Evolutionary conservation across 2,888 invertebrate genomes (phyloP).

Genomic region (Drosophila austrosaltans): DNA sequence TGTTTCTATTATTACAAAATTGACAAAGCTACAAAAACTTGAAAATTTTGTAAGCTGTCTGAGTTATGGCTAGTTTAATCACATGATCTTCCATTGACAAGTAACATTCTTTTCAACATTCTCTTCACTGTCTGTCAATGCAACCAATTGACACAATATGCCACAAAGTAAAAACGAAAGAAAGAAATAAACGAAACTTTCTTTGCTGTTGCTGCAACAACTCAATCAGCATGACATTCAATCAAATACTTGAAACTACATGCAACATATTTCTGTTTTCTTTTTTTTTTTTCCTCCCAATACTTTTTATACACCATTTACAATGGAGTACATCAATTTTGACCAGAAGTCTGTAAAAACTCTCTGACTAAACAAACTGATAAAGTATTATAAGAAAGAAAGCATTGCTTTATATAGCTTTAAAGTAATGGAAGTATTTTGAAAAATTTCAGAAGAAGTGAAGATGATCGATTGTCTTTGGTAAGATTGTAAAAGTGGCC

Average conservation of each 20-base stretch:
- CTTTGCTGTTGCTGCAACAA: constrained; percentile 17
- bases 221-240: constrained; percentile 70
- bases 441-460: too few relatives aligned
- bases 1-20: too few relatives aligned
- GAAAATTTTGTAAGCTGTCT: not conserved
- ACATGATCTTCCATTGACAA: constrained; percentile 4
- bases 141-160: constrained; percentile 21
- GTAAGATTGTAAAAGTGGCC: too few relatives aligned
- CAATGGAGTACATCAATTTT: not conserved
- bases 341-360: not conserved
- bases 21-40: too few relatives aligned
- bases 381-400: too few relatives aligned
- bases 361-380: too few relatives aligned
- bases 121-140: constrained; percentile 35
- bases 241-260: constrained; percentile 47
- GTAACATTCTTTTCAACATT: constrained; percentile 13
- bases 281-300: not conserved
- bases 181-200: constrained; percentile 11
- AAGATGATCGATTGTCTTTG: too few relatives aligned
- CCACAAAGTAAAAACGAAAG: constrained; percentile 16
- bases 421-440: too few relatives aligned
- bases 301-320: not conserved
- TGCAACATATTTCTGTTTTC: constrained; percentile 1
- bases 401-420: too few relatives aligned
- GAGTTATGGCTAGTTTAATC: constrained; percentile 4